A percentile compares a stretch with the other conserved stretches of the same genome.
Evolutionary conservation across 1,140 invertebrate species (phyloP).

Genomic region (Bathynomus jamesi): DNA sequence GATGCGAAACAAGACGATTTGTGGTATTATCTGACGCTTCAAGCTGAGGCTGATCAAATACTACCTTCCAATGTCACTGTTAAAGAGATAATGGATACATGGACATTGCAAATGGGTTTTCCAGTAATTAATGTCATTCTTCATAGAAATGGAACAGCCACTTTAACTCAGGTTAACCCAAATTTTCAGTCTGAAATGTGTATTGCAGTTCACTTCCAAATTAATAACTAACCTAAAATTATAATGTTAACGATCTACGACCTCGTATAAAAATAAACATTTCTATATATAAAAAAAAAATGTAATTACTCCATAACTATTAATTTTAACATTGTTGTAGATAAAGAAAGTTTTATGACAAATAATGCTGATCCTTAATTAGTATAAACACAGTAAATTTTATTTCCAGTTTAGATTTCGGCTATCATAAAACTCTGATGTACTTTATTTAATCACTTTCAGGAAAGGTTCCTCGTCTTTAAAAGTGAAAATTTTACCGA

Average conservation of each 20-base stretch:
- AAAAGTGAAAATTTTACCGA: slow-evolving; percentile 11
- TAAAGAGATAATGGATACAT: too few relatives aligned
- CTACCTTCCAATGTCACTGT: slow-evolving; percentile 57
- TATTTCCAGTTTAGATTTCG: background rate
- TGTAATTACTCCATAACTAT: background rate
- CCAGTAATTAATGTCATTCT: slow-evolving; percentile 45
- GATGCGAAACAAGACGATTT: too few relatives aligned
- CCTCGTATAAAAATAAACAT: background rate
- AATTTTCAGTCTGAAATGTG: background rate
- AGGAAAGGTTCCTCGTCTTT: background rate
- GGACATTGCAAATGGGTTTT: slow-evolving; percentile 47
- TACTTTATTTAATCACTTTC: background rate
- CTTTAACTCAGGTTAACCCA: too few relatives aligned
- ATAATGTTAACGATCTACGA: background rate
- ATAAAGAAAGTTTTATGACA: background rate
- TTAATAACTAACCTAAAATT: background rate
- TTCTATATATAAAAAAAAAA: background rate
- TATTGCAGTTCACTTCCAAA: too few relatives aligned
- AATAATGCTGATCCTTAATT: too few relatives aligned
- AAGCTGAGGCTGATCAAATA: slow-evolving; percentile 32
- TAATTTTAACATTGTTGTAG: background rate
- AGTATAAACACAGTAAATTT: background rate
- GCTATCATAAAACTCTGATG: background rate
- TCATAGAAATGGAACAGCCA: background rate
- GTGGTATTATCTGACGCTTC: too few relatives aligned